These are phyloP conservation scores for Vesta saturnalis DNA, from an alignment of 2,888 invertebrate species.

Conservation along the genomic window DNA sequence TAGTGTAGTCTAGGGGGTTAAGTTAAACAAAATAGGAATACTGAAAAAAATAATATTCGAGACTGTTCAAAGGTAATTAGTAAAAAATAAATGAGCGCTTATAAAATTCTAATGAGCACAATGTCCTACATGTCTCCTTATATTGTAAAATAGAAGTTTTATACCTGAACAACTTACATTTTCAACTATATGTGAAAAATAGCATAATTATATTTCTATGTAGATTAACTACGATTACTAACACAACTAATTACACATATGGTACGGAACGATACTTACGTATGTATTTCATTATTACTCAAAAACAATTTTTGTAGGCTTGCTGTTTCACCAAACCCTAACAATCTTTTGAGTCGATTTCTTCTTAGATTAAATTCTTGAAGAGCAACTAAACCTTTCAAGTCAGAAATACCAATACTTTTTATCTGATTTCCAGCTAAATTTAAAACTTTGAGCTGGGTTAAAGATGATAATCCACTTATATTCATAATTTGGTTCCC, in stretches of 20 bases:
- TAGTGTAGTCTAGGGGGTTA: no score
- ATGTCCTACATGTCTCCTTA: no score
- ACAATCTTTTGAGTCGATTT: conserved; percentile 81
- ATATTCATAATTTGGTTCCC: conserved; percentile 86
- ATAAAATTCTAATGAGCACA: no score
- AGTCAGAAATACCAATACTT: conserved; percentile 78
- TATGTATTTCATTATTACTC: conserved; percentile 81
- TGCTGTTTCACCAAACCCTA: conserved; percentile 82
- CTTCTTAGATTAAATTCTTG: conserved; percentile 90
- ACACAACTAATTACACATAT: neutral
- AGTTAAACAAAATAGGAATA: no score
- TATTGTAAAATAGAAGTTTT: no score
- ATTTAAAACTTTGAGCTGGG: conserved; percentile 88
- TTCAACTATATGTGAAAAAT: no score
- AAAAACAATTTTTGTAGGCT: conserved; percentile 82
- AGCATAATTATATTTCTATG: no score
- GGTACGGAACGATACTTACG: conserved; percentile 60
- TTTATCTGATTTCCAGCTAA: conserved; percentile 91
- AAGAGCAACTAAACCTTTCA: conserved; percentile 79
- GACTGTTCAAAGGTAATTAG: no score
- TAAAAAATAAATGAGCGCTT: no score
- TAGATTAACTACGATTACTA: no score
- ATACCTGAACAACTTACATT: no score
- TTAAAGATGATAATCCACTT: conserved; percentile 73
- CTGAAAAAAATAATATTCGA: no score